A percentile compares a stretch with the other conserved stretches of the same genome.
Evolutionary conservation across 2,113 vertebrate genomes (phyloP).

Genomic region (Alouatta palliata): DNA sequence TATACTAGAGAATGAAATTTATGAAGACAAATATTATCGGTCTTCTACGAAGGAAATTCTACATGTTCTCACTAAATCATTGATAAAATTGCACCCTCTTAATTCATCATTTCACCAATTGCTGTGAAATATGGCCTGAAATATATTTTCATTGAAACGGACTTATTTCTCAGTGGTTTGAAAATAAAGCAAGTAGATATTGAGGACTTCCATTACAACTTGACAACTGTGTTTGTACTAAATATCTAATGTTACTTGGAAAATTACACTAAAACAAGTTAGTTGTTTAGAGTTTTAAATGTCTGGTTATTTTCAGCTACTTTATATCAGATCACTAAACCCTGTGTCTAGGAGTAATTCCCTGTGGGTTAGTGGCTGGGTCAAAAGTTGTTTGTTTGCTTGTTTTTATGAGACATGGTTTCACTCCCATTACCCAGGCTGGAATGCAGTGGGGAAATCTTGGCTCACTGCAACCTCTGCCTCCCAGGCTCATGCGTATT

Average conservation of each 20-base stretch:
- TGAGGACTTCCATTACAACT: background rate
- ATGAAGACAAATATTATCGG: background rate
- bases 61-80: background rate
- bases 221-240: background rate
- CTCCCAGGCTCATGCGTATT: too few relatives aligned
- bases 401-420: too few relatives aligned
- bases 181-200: background rate
- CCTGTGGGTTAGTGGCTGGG: background rate
- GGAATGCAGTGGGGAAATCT: too few relatives aligned
- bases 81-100: background rate
- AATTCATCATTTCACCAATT: background rate
- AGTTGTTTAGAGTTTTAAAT: background rate
- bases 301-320: background rate
- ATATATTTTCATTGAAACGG: conserved; percentile 19
- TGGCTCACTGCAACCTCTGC: too few relatives aligned
- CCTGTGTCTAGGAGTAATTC: background rate
- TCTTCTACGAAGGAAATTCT: background rate
- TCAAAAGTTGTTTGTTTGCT: background rate
- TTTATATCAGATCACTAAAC: background rate
- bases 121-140: background rate
- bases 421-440: too few relatives aligned
- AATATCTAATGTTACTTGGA: background rate
- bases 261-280: background rate
- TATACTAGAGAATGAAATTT: background rate
- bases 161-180: background rate